A percentile compares a stretch with the other conserved stretches of the same genome.
phyloP scores from a whole-genome alignment of 2,113 vertebrate species.

The Eretmochelys imbricata region DNA sequence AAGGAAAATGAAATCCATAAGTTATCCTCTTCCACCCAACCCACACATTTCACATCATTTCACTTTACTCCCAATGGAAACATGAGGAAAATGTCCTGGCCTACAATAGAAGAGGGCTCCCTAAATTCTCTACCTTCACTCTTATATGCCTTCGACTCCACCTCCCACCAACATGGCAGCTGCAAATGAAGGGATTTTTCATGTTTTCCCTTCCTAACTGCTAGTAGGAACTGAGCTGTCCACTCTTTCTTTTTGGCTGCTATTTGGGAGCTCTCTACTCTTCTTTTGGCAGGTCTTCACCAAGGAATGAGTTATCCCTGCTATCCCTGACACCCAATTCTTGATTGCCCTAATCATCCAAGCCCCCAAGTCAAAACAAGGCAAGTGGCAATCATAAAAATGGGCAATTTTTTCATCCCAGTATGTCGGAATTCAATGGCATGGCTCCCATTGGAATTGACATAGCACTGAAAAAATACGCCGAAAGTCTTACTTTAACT shows the following conservation, averaged over 20 bases:
- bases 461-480: rapidly evolving
- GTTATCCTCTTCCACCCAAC: background rate
- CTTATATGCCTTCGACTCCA: background rate
- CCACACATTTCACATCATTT: background rate
- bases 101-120: background rate
- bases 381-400: rapidly evolving
- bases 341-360: background rate
- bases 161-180: background rate
- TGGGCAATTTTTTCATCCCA: background rate
- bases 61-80: background rate
- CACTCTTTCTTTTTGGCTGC: background rate
- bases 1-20: background rate
- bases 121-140: background rate
- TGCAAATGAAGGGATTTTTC: background rate
- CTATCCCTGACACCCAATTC: background rate
- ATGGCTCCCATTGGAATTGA: background rate
- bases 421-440: rapidly evolving
- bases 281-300: background rate
- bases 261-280: background rate
- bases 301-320: background rate
- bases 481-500: background rate
- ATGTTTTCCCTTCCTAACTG: background rate
- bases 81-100: background rate
- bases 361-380: background rate
- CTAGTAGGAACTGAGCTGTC: background rate